A percentile compares a stretch with the other conserved stretches of the same genome.
Evolutionary conservation across 2,888 invertebrate genomes (phyloP).

Genomic region (Lasioglossum figueresi): DNA sequence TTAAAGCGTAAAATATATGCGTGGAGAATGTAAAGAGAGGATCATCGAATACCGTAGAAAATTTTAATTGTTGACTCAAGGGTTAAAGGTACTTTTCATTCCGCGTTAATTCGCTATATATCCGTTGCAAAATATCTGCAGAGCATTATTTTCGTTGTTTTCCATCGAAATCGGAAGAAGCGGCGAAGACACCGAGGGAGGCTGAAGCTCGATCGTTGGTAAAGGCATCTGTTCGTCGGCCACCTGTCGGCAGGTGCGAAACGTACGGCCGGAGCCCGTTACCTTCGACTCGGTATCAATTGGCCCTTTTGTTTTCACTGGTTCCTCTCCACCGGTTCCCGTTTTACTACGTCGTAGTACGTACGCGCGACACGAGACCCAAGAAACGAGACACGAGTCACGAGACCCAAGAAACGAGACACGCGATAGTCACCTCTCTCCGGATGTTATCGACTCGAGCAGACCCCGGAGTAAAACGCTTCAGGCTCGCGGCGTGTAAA

Average conservation of each 20-base stretch:
- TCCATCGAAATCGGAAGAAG: neutral
- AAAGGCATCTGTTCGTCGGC: slow-evolving; percentile 77
- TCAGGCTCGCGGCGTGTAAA: slow-evolving; percentile 64
- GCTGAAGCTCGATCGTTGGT: slow-evolving; percentile 39
- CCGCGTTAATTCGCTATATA: no score
- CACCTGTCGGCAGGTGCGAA: slow-evolving; percentile 81
- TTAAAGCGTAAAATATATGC: no score
- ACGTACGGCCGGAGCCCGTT: slow-evolving; percentile 72
- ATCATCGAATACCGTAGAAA: no score
- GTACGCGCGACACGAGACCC: slow-evolving; percentile 34
- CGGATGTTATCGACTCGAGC: slow-evolving; percentile 66
- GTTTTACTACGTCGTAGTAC: slow-evolving; percentile 76
- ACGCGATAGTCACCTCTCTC: slow-evolving; percentile 56
- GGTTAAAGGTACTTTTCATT: no score
- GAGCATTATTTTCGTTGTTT: neutral
- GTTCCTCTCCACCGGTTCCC: slow-evolving; percentile 69
- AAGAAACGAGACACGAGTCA: slow-evolving; percentile 42
- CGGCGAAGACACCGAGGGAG: neutral
- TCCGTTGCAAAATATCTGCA: neutral
- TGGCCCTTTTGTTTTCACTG: slow-evolving; percentile 76
- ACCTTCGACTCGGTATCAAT: slow-evolving; percentile 75
- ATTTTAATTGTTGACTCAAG: no score
- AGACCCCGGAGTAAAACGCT: slow-evolving; percentile 49
- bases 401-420: neutral
- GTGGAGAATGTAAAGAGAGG: no score